Base-by-base conservation (phyloP, 2,113 vertebrate genomes). In the Malurus melanocephalus region DNA sequence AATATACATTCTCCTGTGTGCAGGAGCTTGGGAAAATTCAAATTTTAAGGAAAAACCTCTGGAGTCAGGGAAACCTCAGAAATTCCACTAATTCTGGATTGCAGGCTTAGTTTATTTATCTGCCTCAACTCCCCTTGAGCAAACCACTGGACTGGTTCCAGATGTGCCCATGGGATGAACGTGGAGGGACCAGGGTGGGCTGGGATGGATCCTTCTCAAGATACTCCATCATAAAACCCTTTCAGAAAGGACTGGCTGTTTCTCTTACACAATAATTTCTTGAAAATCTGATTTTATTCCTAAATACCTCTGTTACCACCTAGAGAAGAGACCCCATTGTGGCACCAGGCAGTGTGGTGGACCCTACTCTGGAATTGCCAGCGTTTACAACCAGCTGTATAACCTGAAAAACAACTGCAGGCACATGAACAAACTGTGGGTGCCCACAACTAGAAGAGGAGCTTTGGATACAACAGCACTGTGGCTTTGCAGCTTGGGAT, bases 381-480 rank as follows among this genome's bases (percentile, higher is more conserved):
- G 56, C n/a, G 22, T 18, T 61, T n/a, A 20, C 0, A 0, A n/a
- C 4, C 3, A 13, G 24, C 76, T 60, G 20, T 8, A 3, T 1
- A 42, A 60, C 30, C 52, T 19, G 32, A 12, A 77, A 77, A 86
- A 75, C 43, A 49, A 19, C 27, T 1, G 6, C n/a, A 26, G 60
- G 73, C 45, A 71, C 1, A 0, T 22, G 42, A 75, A 51, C 49
- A 66, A 43, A 60, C 1, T 1, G 33, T 21, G 69, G 23, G 13
- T 35, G 22, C 16, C 66, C 38, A 16, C n/a, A 22, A 2, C 10
- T 5, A 21, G 12, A n/a, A 74, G 33, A 49, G 23, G 51, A 87
- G 59, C 55, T 43, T 33, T 61, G 40, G 57, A 56, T 11, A 42
- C 13, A 68, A 9, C 6, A 75, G 67, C 0, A 0, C 33, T 71